Evolutionary conservation across 2,888 invertebrate genomes (phyloP), one percentile per base, ranked within the genome.

Genomic region (Andrena minutula): DNA sequence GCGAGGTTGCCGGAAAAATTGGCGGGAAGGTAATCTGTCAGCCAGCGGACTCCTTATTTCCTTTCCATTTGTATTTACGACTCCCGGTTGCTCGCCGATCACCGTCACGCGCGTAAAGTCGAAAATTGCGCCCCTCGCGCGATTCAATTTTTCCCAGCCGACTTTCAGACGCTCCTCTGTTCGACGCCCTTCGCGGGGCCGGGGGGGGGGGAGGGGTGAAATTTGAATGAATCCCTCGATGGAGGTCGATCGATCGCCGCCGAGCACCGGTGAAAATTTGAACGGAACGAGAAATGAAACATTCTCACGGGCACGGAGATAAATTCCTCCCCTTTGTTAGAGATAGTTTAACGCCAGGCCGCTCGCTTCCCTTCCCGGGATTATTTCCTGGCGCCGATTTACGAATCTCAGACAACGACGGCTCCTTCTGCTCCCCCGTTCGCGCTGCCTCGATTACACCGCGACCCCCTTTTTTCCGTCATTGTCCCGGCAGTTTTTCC

Each of bases 21-120:
- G 41, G 12, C 41, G 41, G 41, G 41, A 41, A 16, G 41, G 41
- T 41, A 41, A 41, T 41, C 41, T 41, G 41, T 41, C 41, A 41
- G 41, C 66, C 68, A n/a, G n/a, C 47, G 8, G 51, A 20, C 47
- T 73, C 32, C 82, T 87, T 86, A 89, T 91, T 92, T 91, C 88
- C 89, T 86, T 89, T 91, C 88, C 89, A 90, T 90, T 91, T 89
- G 89, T 92, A 91, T 91, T 92, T 90, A 91, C 89, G 89, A 84
- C 84, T 66, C 72, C 83, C 82, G 56, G 23, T 81, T 85, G 75
- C 82, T 83, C 77, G 75, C 68, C 65, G 79, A 79, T 84, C 75
- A 72, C 64, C 60, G 66, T 61, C 61, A n/a, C 58, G 75, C 56
- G 76, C 74, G 56, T 72, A 70, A 78, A 73, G 76, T 79, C 61